A percentile compares a stretch with the other conserved stretches of the same genome.
These are phyloP conservation scores for Megaceryle alcyon DNA, from an alignment of 2,797 vertebrate species.

Conservation along the genomic window DNA sequence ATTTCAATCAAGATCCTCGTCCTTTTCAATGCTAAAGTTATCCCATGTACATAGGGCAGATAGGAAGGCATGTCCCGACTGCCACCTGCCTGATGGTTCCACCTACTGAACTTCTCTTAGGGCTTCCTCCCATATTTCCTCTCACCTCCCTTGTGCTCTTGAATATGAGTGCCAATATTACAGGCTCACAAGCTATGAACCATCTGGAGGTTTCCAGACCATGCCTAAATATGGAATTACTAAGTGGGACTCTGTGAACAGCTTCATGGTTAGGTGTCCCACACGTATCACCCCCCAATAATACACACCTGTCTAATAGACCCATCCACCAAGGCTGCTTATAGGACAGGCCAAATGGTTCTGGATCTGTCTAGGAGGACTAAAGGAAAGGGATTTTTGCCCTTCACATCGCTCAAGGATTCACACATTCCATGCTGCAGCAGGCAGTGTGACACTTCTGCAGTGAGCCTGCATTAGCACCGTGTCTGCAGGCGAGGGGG, in stretches of 20 bases:
- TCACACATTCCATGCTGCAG: background rate
- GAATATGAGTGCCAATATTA: background rate
- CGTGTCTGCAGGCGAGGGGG: fast-evolving
- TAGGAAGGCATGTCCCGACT: background rate
- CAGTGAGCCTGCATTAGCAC: fast-evolving
- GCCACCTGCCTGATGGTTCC: background rate
- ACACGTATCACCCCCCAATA: background rate
- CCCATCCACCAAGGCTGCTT: background rate
- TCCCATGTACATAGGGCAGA: background rate
- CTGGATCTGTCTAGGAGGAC: background rate
- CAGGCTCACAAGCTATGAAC: background rate
- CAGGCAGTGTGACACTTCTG: background rate
- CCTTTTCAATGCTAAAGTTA: background rate
- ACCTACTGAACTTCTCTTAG: background rate
- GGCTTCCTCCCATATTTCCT: background rate
- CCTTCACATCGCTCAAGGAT: background rate
- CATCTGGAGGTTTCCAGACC: background rate
- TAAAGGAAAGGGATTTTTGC: background rate
- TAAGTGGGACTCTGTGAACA: background rate
- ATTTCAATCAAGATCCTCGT: background rate
- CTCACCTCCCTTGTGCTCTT: background rate
- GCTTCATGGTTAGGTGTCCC: background rate
- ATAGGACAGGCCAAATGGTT: background rate
- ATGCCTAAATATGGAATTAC: background rate
- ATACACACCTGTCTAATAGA: background rate